Conservation (phyloP, 2,888 invertebrate genomes). For the Peribatodes rhomboidaria region DNA sequence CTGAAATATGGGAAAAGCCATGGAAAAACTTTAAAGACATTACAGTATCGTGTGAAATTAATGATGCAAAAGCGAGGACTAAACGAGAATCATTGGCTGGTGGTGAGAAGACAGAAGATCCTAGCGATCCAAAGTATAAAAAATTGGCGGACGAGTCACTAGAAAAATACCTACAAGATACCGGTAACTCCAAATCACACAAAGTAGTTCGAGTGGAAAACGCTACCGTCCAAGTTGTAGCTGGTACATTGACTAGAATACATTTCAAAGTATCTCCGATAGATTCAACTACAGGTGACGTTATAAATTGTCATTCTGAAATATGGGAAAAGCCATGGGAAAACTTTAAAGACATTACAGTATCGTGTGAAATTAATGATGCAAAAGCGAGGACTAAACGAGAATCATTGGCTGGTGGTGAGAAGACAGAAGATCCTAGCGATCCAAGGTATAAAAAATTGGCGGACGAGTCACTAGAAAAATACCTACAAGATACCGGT, state of each 20-base stretch:
- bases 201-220: constrained; percentile 42
- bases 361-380: constrained; percentile 43
- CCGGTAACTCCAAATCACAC: constrained; percentile 35
- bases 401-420: constrained; percentile 37
- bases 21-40: constrained; percentile 50
- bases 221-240: constrained; percentile 51
- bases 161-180: constrained; percentile 49
- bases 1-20: constrained; percentile 48
- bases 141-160: constrained; percentile 57
- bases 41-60: constrained; percentile 48
- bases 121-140: constrained; percentile 47
- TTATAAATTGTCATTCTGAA: constrained; percentile 52
- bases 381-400: constrained; percentile 35
- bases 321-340: constrained; percentile 57
- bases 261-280: constrained; percentile 41
- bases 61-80: constrained; percentile 39
- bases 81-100: constrained; percentile 45
- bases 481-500: constrained; percentile 46
- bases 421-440: constrained; percentile 44
- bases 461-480: constrained; percentile 52
- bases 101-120: constrained; percentile 16
- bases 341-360: constrained; percentile 50
- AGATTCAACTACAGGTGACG: constrained; percentile 20
- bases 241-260: constrained; percentile 49
- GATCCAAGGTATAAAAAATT: constrained; percentile 48